Conservation (phyloP, 2,797 vertebrate species). For the Leuciscus waleckii region DNA sequence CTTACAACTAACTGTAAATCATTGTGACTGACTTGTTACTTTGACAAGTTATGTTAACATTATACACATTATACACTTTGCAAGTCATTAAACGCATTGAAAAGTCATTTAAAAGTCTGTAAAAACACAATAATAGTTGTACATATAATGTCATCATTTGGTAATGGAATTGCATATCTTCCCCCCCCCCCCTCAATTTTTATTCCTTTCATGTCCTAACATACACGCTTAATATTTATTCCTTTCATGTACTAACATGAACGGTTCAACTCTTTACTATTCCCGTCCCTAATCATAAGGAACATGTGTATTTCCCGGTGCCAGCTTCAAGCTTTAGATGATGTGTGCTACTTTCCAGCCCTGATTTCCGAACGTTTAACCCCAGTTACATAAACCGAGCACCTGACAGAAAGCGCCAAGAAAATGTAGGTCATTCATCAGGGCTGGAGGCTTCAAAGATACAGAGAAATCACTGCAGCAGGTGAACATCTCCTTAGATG, state of each 20-base stretch:
- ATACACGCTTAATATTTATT: background rate
- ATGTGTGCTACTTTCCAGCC: conserved; percentile 19
- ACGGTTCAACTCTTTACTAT: background rate
- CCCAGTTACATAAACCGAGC: conserved; percentile 31
- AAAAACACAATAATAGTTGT: background rate
- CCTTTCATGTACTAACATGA: background rate
- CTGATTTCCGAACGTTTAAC: conserved; percentile 39
- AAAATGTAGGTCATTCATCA: conserved; percentile 34
- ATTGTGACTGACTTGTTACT: background rate
- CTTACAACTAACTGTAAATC: background rate
- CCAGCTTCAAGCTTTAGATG: background rate
- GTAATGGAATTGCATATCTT: background rate
- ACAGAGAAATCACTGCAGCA: conserved; percentile 9
- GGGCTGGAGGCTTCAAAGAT: background rate
- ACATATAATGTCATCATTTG: background rate
- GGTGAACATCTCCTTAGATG: conserved; percentile 17
- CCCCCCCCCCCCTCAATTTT: too few species aligned
- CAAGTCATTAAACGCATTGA: background rate
- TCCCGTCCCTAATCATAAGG: background rate
- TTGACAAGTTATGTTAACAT: background rate
- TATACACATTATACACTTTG: background rate
- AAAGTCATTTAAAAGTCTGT: background rate
- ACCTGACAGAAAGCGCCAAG: conserved; percentile 5
- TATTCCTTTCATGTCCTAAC: too few species aligned
- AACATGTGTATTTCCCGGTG: background rate